Conservation (phyloP, 2,113 vertebrate genomes). For the Alethe diademata region DNA sequence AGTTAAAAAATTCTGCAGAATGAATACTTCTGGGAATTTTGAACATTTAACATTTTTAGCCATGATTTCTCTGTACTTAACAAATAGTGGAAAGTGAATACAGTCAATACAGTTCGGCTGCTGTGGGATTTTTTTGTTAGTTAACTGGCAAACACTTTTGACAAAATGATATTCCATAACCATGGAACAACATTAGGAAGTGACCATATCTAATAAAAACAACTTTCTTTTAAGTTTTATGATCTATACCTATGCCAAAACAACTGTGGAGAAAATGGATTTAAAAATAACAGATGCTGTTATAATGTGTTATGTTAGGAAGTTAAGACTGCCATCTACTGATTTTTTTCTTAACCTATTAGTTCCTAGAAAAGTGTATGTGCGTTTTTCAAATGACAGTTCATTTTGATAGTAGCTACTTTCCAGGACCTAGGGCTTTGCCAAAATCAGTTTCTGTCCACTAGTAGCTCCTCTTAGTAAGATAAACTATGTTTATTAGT, state of each 20-base stretch:
- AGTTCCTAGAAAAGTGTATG: conserved; percentile 30
- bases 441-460: conserved; percentile 75
- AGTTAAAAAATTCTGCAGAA: conserved; percentile 7
- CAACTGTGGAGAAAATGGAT: neutral
- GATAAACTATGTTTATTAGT: conserved; percentile 28
- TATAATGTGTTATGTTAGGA: conserved; percentile 60
- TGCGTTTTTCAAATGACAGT: conserved; percentile 70
- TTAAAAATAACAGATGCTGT: conserved; percentile 14
- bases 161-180: conserved; percentile 31
- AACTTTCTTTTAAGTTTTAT: conserved; percentile 35
- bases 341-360: conserved; percentile 74
- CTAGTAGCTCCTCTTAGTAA: neutral
- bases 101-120: neutral
- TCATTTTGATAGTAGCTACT: conserved; percentile 71
- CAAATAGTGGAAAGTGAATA: neutral
- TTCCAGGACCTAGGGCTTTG: conserved; percentile 51
- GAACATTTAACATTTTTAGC: neutral
- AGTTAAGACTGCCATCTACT: conserved; percentile 96
- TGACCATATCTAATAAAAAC: conserved; percentile 49
- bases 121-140: conserved; percentile 18
- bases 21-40: neutral
- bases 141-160: conserved; percentile 41
- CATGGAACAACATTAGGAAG: conserved; percentile 22
- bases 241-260: neutral
- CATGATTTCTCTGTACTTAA: neutral